Evolutionary conservation across 2,888 invertebrate genomes (phyloP).

Genomic region (Heteromurus nitidus): DNA sequence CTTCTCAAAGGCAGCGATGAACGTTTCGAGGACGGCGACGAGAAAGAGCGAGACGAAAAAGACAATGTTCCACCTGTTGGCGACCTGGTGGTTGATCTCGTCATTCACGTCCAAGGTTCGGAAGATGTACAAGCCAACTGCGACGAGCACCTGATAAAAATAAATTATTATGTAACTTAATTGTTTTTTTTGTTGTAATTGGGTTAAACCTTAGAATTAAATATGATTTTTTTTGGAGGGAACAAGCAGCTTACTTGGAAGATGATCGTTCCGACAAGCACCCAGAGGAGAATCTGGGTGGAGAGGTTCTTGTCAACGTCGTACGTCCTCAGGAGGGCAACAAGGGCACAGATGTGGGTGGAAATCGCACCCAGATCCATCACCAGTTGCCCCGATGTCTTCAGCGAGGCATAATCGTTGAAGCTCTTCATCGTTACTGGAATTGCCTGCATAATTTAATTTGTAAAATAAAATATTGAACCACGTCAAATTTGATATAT

Average conservation of each 20-base stretch:
- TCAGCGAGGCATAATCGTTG: slow-evolving; percentile 63
- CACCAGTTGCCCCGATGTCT: slow-evolving; percentile 66
- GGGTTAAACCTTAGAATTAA: too few relatives aligned
- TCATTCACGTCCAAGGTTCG: slow-evolving; percentile 61
- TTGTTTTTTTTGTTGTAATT: too few relatives aligned
- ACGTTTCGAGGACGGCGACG: slow-evolving; percentile 58
- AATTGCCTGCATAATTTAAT: too few relatives aligned
- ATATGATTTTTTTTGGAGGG: too few relatives aligned
- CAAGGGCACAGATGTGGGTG: slow-evolving; percentile 64
- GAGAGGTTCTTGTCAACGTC: slow-evolving; percentile 49
- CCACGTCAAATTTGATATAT: not conserved
- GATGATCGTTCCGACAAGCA: slow-evolving; percentile 65
- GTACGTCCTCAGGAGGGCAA: slow-evolving; percentile 56
- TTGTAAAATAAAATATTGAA: not conserved
- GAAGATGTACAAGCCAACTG: slow-evolving; percentile 66
- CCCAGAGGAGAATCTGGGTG: slow-evolving; percentile 62
- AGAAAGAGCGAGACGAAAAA: slow-evolving; percentile 61
- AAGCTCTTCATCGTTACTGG: slow-evolving; percentile 67
- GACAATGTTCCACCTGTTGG: slow-evolving; percentile 63
- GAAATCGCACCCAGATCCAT: slow-evolving; percentile 68
- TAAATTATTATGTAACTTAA: too few relatives aligned
- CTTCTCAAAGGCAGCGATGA: slow-evolving; percentile 67
- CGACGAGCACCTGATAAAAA: slow-evolving; percentile 57
- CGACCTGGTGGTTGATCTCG: slow-evolving; percentile 57
- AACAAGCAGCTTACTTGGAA: slow-evolving; percentile 65